Base-by-base conservation (phyloP, 2,888 invertebrate species). In the Lasioglossum marginatum region DNA sequence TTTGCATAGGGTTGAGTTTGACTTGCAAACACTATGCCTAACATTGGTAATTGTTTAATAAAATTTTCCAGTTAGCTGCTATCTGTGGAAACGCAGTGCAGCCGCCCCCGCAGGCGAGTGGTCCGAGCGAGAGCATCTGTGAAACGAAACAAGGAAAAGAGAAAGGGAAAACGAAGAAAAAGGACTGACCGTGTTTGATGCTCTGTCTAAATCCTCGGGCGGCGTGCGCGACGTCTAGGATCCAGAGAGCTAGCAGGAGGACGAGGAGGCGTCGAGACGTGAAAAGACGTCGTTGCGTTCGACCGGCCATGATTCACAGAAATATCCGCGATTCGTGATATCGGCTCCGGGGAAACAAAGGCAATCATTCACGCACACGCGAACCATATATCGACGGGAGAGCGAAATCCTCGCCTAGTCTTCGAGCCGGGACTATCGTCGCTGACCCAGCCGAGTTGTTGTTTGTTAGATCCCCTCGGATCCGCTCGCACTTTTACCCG, bases 151-250 rank as follows among this genome's bases (percentile, higher is more conserved):
- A 57, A 57, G 57, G 4, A 12, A 57, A n/a, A 40, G 23, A 70
- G 40, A 23, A 10, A 45, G 16, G 23, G 23, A 19, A 60, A 71
- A 71, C 16, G 52, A 23, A 23, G 52, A 27, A 43, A 43, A 48
- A 71, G 34, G 1, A 82, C 92, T 90, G 68, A 93, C 93, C 92
- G 80, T 92, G 89, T 74, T 85, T 91, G 77, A 89, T 80, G 82
- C 82, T 91, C 68, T 92, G 92, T 74, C 93, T 88, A 86, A 92
- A 92, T 88, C 93, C 92, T 60, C 91, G 92, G 57, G 81, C 88
- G n/a, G 91, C 92, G 52, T 79, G 83, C 70, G 86, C 89, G 78
- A 63, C 80, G 74, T 86, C 76, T 66, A 87, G 77, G 60, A 87
- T 83, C 88, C 88, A 89, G 45, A 87, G 85, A 27, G 85, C n/a